A percentile compares a stretch with the other conserved stretches of the same genome.
Evolutionary conservation across 2,113 vertebrate genomes (phyloP).

Genomic region (Archocentrus centrarchus): DNA sequence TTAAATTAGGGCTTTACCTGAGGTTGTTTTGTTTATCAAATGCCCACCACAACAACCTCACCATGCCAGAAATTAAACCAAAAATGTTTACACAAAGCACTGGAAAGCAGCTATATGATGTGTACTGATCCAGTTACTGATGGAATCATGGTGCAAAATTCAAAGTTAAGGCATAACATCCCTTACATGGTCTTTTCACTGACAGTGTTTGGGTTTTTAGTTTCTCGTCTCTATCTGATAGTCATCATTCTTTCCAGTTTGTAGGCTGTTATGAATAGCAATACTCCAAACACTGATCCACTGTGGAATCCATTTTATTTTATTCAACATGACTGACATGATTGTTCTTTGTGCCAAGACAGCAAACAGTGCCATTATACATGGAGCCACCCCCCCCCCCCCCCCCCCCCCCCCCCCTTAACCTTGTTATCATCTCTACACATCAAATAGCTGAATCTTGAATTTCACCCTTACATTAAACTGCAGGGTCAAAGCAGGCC

Average conservation of each 20-base stretch:
- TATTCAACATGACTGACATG: neutral
- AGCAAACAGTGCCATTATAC: conserved; percentile 8
- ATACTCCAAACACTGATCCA: conserved; percentile 15
- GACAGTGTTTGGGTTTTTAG: neutral
- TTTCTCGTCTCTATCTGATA: neutral
- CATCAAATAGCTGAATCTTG: conserved; percentile 27
- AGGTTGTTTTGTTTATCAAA: too few relatives aligned
- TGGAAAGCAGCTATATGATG: too few relatives aligned
- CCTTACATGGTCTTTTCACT: too few relatives aligned
- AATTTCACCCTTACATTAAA: neutral
- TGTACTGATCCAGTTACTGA: too few relatives aligned
- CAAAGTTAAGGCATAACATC: too few relatives aligned
- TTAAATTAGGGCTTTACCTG: too few relatives aligned
- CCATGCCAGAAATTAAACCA: too few relatives aligned
- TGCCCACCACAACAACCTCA: too few relatives aligned
- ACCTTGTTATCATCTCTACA: neutral
- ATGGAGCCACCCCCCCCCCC: neutral
- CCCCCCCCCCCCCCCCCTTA: too few relatives aligned
- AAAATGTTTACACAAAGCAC: too few relatives aligned
- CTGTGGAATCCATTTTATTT: neutral
- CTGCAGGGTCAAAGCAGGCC: conserved; percentile 7
- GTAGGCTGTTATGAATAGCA: neutral
- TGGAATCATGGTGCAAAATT: too few relatives aligned
- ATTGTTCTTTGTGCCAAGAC: conserved; percentile 21
- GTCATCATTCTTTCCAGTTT: neutral